These are phyloP conservation scores for Xestia xanthographa DNA, from an alignment of 2,888 invertebrate species.

Conservation along the genomic window DNA sequence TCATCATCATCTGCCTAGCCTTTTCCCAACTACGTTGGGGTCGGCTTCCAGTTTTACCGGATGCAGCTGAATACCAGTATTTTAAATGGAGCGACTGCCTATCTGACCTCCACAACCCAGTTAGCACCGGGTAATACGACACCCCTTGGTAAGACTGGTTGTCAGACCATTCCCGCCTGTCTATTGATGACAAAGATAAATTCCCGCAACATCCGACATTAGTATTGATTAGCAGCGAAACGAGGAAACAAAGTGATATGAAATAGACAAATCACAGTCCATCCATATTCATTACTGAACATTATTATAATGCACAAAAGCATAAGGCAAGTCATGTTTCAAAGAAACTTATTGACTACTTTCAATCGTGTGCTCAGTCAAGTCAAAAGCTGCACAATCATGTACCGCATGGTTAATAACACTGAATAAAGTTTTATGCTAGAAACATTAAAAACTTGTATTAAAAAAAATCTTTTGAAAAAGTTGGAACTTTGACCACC, in stretches of 20 bases:
- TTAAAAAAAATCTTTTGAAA: no score
- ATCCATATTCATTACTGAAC: conserved; percentile 32
- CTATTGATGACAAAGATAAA: conserved; percentile 4
- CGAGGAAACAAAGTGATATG: conserved; percentile 6
- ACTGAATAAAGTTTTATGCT: background rate
- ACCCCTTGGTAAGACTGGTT: no score
- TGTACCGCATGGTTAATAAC: conserved; percentile 1
- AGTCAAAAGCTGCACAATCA: conserved; percentile 6
- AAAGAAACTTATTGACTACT: conserved; percentile 18
- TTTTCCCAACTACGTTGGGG: no score
- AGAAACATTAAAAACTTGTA: no score
- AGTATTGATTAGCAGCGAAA: conserved; percentile 8
- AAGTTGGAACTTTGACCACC: no score
- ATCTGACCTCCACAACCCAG: no score
- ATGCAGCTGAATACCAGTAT: no score
- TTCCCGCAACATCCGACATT: conserved; percentile 15
- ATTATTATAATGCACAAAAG: conserved; percentile 30
- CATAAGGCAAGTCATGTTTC: conserved; percentile 26
- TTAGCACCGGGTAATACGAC: no score
- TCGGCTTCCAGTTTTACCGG: no score
- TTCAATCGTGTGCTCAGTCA: background rate
- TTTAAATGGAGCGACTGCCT: no score
- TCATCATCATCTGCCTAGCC: no score
- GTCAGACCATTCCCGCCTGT: background rate
- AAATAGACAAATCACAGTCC: conserved; percentile 27